Conservation (phyloP, 2,113 vertebrate genomes). For the Tragelaphus scriptus region DNA sequence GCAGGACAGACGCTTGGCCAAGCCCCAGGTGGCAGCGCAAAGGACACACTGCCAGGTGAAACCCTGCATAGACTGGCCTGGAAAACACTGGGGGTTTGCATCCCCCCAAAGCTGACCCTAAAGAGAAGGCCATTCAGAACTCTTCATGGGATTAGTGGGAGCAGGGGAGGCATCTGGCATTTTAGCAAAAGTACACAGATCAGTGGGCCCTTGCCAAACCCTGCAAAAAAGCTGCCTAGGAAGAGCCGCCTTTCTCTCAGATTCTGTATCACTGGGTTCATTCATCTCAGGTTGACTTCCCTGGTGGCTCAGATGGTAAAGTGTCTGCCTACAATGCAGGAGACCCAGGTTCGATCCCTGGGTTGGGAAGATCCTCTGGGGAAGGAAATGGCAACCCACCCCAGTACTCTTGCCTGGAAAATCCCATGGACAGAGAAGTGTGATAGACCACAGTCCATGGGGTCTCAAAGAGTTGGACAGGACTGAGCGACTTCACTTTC, state of each 20-base stretch:
- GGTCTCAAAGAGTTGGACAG: fast-evolving
- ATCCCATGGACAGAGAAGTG: no score
- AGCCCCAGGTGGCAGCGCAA: background rate
- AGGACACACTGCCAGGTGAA: constrained; percentile 29
- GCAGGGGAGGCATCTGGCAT: background rate
- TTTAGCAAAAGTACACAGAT: background rate
- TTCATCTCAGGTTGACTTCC: background rate
- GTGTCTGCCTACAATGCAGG: no score
- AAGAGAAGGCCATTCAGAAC: background rate
- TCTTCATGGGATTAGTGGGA: background rate
- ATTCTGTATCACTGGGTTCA: background rate
- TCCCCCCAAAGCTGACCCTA: background rate
- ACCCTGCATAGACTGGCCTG: background rate
- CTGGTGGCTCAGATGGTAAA: no score
- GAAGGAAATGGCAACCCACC: no score
- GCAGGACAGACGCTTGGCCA: constrained; percentile 59
- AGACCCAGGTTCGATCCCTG: no score
- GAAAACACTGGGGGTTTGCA: background rate
- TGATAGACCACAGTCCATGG: no score
- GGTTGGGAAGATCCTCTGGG: no score
- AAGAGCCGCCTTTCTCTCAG: background rate
- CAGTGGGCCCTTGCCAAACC: background rate
- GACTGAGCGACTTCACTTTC: no score
- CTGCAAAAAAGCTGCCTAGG: background rate
- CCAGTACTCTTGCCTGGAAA: no score